A percentile compares a stretch with the other conserved stretches of the same genome.
Evolutionary conservation across 1,140 invertebrate genomes (phyloP).

Genomic region (Delia radicum): DNA sequence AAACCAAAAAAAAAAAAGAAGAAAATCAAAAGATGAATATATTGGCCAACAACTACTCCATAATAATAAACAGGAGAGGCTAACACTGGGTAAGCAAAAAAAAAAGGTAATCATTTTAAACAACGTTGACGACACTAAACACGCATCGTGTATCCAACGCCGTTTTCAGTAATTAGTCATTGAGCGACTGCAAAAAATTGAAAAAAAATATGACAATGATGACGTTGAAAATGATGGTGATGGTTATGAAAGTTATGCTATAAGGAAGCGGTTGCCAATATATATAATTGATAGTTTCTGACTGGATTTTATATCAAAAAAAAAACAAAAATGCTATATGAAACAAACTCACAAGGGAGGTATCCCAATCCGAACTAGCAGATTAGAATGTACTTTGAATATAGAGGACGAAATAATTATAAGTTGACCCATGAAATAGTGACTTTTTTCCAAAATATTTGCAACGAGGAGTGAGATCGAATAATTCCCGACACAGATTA

Average conservation of each 20-base stretch:
- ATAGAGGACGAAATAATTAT: no score
- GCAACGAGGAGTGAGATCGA: no score
- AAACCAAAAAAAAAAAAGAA: neutral
- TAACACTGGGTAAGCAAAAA: neutral
- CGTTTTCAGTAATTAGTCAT: neutral
- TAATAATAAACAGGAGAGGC: no score
- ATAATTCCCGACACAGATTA: no score
- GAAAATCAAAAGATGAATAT: neutral
- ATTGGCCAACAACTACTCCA: neutral
- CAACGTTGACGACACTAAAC: neutral
- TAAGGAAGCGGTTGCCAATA: neutral
- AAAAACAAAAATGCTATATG: no score
- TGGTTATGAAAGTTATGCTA: no score
- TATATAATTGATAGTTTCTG: neutral
- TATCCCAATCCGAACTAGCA: no score
- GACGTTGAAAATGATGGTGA: neutral
- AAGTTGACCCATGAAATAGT: no score
- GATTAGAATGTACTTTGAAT: no score
- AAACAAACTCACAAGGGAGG: no score
- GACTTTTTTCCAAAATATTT: no score
- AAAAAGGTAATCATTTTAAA: neutral
- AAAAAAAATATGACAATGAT: neutral
- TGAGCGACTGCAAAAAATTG: neutral
- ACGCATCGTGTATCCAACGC: neutral
- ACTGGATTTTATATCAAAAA: neutral